Evolutionary conservation across 1,140 invertebrate species (phyloP), one percentile per base, ranked within the genome.

Genomic region (Caerostris extrusa): DNA sequence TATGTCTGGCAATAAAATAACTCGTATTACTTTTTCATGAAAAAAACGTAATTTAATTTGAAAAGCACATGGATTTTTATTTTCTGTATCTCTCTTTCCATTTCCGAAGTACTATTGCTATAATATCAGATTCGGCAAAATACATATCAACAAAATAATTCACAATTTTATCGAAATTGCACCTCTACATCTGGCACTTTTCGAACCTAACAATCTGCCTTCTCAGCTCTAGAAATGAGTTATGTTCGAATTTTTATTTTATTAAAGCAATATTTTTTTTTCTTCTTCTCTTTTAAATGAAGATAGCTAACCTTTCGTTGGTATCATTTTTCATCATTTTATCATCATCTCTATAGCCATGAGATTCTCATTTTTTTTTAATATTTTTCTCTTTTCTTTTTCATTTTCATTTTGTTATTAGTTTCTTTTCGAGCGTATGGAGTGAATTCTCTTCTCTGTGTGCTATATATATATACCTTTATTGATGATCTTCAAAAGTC

Each of bases 241-340:
- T 83, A 83, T 83, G 56, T 19, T 57, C 19, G 0, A 34, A 77
- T 77, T 77, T 77, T 77, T 77, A 50, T 50, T 12, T 12, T 50
- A 34, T 0, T 17, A 53, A n/a, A 83, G n/a, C 57, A 57, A 77
- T 19, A 34, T 50, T 56, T 60, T 90, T 90, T 53, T 2, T 1
- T 3, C 7, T 8, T 4, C 12, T 77, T 77, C 53, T 90, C 53
- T 90, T 77, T 10, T 3, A 90, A 90, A 89, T 89, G 64, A 90
- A 90, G 69, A 90, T 90, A 56, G 58, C 67, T 90, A 19, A 90
- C 69, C 89, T 90, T 90, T 77, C 89, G 69, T 8, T 19, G 69
- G 53, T 90, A 90, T 90, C 89, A 90, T 90, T 81, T 90, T 90
- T 90, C 89, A 90, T 90, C 89, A 90, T 90, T 90, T 90, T 81